A percentile compares a stretch with the other conserved stretches of the same genome.
These are phyloP conservation scores for Chelonoidis abingdonii DNA, from an alignment of 2,113 vertebrate genomes.

Conservation along the genomic window DNA sequence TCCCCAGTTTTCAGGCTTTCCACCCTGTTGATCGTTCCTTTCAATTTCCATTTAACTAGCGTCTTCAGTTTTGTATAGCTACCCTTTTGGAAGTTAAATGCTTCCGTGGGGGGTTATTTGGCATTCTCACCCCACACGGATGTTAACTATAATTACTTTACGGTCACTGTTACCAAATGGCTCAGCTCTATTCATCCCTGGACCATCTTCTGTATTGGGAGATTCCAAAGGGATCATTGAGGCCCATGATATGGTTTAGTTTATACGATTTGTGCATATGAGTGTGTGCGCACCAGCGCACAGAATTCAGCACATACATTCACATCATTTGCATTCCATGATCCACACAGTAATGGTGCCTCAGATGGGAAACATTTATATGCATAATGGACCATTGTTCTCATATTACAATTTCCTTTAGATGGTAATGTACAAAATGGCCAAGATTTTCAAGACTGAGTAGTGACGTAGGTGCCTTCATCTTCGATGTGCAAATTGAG, in stretches of 20 bases:
- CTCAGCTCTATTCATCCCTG: no score
- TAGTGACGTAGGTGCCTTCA: neutral
- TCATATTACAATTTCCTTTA: neutral
- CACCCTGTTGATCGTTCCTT: no score
- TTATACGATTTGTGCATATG: accelerated
- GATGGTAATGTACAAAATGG: neutral
- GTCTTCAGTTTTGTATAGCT: no score
- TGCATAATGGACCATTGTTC: neutral
- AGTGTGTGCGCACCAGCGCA: neutral
- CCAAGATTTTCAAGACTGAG: neutral
- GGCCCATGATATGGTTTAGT: neutral
- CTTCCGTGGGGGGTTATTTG: no score
- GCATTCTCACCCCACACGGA: no score
- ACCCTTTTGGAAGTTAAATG: no score
- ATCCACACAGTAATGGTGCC: neutral
- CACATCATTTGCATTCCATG: neutral
- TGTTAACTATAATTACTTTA: no score
- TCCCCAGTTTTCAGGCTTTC: no score
- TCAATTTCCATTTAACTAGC: no score
- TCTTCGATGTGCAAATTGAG: neutral
- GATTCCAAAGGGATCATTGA: neutral
- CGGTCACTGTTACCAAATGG: no score
- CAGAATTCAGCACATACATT: neutral
- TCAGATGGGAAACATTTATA: neutral
- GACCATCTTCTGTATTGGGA: neutral